phyloP scores from a whole-genome alignment of 2,797 vertebrate species.

The Sternarchorhynchus goeldii region DNA sequence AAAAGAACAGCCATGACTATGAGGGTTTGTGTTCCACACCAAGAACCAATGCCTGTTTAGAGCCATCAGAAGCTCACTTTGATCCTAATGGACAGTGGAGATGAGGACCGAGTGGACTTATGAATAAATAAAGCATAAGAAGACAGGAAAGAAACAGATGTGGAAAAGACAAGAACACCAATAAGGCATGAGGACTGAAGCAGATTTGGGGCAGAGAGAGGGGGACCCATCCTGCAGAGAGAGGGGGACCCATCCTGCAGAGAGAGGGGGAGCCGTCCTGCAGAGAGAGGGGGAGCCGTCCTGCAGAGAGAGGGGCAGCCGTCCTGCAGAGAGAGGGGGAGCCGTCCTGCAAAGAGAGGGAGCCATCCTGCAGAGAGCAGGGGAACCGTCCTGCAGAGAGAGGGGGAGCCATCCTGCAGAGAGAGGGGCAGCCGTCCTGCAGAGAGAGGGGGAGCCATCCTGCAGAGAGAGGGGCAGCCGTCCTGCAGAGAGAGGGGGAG shows the following conservation, averaged over 20 bases:
- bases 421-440: background rate
- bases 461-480: background rate
- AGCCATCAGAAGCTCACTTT: background rate
- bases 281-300: too few relatives aligned
- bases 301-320: too few relatives aligned
- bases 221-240: background rate
- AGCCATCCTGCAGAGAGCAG: too few relatives aligned
- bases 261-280: too few relatives aligned
- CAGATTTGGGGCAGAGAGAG: background rate
- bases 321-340: too few relatives aligned
- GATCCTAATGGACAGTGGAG: background rate
- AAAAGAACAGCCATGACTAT: background rate
- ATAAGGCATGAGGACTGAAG: background rate
- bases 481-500: background rate
- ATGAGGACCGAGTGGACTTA: background rate
- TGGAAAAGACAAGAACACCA: background rate
- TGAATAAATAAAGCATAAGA: background rate
- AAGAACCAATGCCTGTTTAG: too few relatives aligned
- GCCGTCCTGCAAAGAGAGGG: background rate
- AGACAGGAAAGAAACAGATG: background rate
- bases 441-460: background rate
- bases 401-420: background rate
- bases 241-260: too few relatives aligned
- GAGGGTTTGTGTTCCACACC: background rate
- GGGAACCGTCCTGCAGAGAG: background rate